Evolutionary conservation across 2,113 vertebrate species (phyloP).

Genomic region (Tetrao urogallus): DNA sequence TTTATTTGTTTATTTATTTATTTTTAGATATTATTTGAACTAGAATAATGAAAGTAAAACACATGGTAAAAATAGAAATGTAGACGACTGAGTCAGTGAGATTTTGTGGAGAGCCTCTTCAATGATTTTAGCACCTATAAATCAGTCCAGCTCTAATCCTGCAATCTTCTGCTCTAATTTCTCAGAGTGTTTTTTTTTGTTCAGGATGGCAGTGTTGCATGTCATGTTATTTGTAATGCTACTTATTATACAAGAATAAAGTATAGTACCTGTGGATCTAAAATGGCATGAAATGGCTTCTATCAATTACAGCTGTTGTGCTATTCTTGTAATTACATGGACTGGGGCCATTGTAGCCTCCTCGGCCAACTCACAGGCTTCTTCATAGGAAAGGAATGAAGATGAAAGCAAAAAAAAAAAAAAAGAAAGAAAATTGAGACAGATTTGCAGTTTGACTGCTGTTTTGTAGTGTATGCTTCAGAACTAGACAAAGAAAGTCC

Average conservation of each 20-base stretch:
- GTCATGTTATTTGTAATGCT: background rate
- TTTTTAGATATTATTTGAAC: background rate
- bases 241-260: background rate
- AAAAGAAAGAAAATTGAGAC: background rate
- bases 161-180: background rate
- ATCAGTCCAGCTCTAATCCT: background rate
- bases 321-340: background rate
- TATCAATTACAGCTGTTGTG: background rate
- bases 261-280: background rate
- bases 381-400: background rate
- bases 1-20: background rate
- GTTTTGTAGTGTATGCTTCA: background rate
- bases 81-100: background rate
- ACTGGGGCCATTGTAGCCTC: background rate
- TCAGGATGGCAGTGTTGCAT: background rate
- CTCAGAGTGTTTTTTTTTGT: background rate
- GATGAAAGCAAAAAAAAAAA: background rate
- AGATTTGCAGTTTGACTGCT: background rate
- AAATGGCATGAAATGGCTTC: background rate
- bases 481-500: background rate
- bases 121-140: background rate
- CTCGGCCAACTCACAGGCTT: background rate
- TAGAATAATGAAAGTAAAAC: background rate
- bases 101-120: background rate
- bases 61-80: background rate